Evolutionary conservation across 2,888 invertebrate genomes (phyloP), one percentile per base, ranked within the genome.

Genomic region (Tiliacea citrago): DNA sequence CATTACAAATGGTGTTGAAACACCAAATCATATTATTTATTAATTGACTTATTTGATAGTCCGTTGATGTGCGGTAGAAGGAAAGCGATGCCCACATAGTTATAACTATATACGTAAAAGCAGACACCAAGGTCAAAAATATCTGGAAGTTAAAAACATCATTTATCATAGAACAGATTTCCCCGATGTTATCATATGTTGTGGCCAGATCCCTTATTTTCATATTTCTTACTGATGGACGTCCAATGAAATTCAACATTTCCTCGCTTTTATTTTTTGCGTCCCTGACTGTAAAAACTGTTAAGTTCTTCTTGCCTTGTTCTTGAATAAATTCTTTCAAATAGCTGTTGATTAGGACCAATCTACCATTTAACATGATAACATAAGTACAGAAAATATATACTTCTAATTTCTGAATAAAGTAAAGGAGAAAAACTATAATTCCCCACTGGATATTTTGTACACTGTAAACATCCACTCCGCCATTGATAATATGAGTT

Each of bases 61-160:
- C 86, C 18, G 81, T 71, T 1, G 76, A 84, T 1, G 75, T 87
- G 21, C 86, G 86, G 65, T 90, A 93, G 47, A 88, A 91, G 74
- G 90, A 91, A 0, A 94, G 81, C 1, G 92, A 89, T 0, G 90
- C 87, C 92, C 93, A 94, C 74, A 94, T 92, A 9, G 92, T 90
- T 9, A 92, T 89, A 5, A 95, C 88, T n/a, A 93, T 92, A 67
- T 88, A 92, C 0, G 86, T 78, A 69, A 95, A 95, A 4, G 93
- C 91, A 24, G 91, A 91, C 4, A 93, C 87, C 2, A 94, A 86
- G 16, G 90, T 90, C 89, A 93, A 91, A 47, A 95, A 92, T 29
- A 94, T 92, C 81, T 93, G 92, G 35, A 92, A 93, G 78, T 94
- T 93, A 77, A 92, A 95, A 47, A 92, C 84, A 13, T 90, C 79